Percentiles rank a stretch among this genome's conserved stretches.
phyloP scores from a whole-genome alignment of 2,113 vertebrate genomes.

The Psephotus haematonotus region DNA sequence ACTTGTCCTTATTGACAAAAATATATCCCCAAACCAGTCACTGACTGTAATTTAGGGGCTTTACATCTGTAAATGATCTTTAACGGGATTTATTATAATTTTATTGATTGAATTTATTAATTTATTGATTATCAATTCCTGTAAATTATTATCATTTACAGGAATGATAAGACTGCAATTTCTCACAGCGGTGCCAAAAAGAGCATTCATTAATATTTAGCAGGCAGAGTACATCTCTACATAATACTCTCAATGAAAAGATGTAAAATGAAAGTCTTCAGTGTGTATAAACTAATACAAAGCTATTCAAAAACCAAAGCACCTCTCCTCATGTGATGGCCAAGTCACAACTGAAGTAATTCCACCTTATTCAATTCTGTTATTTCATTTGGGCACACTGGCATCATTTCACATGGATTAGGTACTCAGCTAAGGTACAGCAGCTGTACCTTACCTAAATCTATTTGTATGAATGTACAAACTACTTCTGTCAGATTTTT shows the following conservation, averaged over 20 bases:
- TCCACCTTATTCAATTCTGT: neutral
- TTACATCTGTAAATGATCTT: neutral
- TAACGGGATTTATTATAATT: neutral
- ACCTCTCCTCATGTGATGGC: neutral
- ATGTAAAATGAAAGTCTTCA: neutral
- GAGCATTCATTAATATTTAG: neutral
- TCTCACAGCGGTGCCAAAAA: neutral
- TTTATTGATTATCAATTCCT: neutral
- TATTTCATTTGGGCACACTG: neutral
- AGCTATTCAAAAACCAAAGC: neutral
- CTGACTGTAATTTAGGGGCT: neutral
- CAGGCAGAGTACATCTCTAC: neutral
- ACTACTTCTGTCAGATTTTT: neutral
- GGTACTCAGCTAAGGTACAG: neutral
- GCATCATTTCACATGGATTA: neutral
- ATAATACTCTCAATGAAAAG: neutral
- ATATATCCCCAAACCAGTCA: neutral
- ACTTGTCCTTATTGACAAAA: neutral
- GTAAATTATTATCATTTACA: neutral
- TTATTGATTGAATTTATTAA: neutral
- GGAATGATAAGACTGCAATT: neutral
- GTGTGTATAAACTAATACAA: neutral
- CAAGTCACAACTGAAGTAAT: neutral
- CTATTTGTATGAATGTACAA: neutral
- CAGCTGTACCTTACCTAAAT: neutral